Conservation (phyloP, 2,888 invertebrate genomes). For the Drosophila percnosoma region DNA sequence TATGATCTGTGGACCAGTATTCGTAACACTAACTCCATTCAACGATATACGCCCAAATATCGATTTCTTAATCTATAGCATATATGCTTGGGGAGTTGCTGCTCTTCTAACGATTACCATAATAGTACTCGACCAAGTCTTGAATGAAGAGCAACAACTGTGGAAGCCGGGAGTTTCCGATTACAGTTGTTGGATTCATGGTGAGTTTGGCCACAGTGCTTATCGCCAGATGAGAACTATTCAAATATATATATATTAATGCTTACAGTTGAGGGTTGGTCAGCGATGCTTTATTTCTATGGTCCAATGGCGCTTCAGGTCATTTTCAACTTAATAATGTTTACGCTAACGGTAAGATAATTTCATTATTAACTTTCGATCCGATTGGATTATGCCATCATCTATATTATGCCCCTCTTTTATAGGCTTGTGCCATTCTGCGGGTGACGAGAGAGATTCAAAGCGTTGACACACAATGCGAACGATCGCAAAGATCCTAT, state of each 20-base stretch:
- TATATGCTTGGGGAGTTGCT: slow-evolving; percentile 81
- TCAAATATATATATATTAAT: neutral
- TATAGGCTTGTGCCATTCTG: slow-evolving; percentile 69
- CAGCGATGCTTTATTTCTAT: slow-evolving; percentile 79
- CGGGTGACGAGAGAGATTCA: slow-evolving; percentile 69
- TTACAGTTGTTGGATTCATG: slow-evolving; percentile 87
- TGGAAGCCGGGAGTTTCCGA: slow-evolving; percentile 86
- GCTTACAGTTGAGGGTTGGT: slow-evolving; percentile 67
- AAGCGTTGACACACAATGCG: slow-evolving; percentile 55
- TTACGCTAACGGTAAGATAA: slow-evolving; percentile 67
- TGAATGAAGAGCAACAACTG: neutral
- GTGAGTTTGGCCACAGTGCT: slow-evolving; percentile 81
- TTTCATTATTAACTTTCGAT: neutral
- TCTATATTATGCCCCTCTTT: neutral
- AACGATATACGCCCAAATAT: slow-evolving; percentile 50
- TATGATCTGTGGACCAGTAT: slow-evolving; percentile 91
- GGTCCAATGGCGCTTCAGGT: slow-evolving; percentile 78
- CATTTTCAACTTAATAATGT: slow-evolving; percentile 77
- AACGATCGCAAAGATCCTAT: slow-evolving; percentile 65
- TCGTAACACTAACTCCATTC: slow-evolving; percentile 45
- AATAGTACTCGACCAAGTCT: slow-evolving; percentile 71
- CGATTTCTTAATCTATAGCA: slow-evolving; percentile 72
- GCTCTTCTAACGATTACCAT: slow-evolving; percentile 59
- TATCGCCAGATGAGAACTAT: neutral
- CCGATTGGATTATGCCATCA: neutral